A percentile compares a stretch with the other conserved stretches of the same genome.
These are phyloP conservation scores for Microvelia longipes DNA, from an alignment of 1,140 invertebrate species.

Conservation along the genomic window DNA sequence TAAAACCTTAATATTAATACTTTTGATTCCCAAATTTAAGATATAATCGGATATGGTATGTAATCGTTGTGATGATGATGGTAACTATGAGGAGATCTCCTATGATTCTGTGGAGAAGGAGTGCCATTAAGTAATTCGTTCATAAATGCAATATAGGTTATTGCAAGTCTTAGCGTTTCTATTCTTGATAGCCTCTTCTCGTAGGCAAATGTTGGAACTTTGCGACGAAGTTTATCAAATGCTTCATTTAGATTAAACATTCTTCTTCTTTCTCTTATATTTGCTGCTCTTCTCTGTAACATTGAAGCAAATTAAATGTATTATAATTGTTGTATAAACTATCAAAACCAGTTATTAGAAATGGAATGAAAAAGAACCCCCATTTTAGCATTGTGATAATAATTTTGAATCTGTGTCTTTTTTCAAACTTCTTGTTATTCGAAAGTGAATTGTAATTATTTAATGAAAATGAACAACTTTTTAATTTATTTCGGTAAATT, in stretches of 20 bases:
- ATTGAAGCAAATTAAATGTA: too few species aligned
- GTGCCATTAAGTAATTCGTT: slow-evolving; percentile 57
- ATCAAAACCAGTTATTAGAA: too few species aligned
- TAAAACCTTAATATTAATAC: too few species aligned
- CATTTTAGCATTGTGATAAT: too few species aligned
- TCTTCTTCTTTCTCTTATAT: slow-evolving; percentile 80
- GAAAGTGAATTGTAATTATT: too few species aligned
- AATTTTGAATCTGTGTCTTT: too few species aligned
- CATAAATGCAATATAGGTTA: slow-evolving; percentile 97
- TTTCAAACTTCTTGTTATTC: too few species aligned
- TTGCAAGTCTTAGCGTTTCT: slow-evolving; percentile 89
- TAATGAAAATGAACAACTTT: too few species aligned
- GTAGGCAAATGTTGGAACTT: slow-evolving; percentile 97
- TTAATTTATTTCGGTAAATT: too few species aligned
- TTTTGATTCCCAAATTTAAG: slow-evolving; percentile 1
- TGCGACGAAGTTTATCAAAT: slow-evolving; percentile 80
- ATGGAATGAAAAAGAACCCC: too few species aligned
- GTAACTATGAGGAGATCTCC: slow-evolving; percentile 17
- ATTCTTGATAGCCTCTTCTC: slow-evolving; percentile 95
- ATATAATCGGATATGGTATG: slow-evolving; percentile 22
- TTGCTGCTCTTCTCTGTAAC: slow-evolving; percentile 69
- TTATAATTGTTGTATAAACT: too few species aligned
- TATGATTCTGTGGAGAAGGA: slow-evolving; percentile 19
- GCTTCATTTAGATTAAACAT: slow-evolving; percentile 98
- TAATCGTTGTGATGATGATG: slow-evolving; percentile 21